Evolutionary conservation across 2,888 invertebrate species (phyloP).

Genomic region (Diaphora mendica): DNA sequence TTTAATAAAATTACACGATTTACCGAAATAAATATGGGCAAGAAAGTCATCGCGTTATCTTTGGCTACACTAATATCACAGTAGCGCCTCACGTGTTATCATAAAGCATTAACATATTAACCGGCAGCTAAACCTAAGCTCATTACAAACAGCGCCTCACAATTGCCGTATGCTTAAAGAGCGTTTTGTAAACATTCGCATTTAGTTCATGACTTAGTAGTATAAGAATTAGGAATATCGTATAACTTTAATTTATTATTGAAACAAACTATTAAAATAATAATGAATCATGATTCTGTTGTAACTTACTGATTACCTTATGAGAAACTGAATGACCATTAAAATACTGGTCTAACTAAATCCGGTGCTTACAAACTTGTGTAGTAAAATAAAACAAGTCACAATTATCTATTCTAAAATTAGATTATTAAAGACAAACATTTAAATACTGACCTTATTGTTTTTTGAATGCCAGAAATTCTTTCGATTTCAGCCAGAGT

Average conservation of each 20-base stretch:
- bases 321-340: neutral
- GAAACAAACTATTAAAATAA: neutral
- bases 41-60: slow-evolving; percentile 20
- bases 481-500: neutral
- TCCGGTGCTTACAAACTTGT: neutral
- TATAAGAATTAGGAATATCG: slow-evolving; percentile 5
- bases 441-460: neutral
- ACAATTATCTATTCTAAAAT: too few species aligned
- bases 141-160: slow-evolving; percentile 47
- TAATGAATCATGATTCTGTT: neutral
- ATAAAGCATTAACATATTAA: slow-evolving; percentile 56
- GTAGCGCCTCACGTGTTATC: slow-evolving; percentile 50
- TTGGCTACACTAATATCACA: slow-evolving; percentile 25
- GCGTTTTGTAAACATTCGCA: slow-evolving; percentile 14
- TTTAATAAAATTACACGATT: neutral
- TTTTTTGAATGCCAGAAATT: neutral
- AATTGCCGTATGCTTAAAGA: slow-evolving; percentile 22
- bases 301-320: neutral
- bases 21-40: slow-evolving; percentile 6
- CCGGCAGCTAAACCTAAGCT: slow-evolving; percentile 53
- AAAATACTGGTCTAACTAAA: neutral
- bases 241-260: neutral
- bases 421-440: neutral
- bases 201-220: slow-evolving; percentile 5
- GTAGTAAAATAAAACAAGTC: too few species aligned